Conservation (phyloP, 64 coral and sea anemone genomes). For the Montipora foliosa region DNA sequence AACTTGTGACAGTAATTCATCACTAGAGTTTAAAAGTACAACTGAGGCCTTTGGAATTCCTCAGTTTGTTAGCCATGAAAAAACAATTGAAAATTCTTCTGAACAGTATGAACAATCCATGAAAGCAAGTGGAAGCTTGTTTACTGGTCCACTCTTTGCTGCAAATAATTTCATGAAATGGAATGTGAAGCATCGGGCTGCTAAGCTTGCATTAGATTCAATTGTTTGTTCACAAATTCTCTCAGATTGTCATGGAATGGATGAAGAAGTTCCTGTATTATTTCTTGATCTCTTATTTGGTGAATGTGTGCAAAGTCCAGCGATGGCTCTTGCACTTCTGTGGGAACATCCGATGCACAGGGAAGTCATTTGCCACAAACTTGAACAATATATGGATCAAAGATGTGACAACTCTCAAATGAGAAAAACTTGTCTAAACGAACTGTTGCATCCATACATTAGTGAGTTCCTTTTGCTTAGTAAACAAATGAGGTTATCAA, state of each 20-base stretch:
- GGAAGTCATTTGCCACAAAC: conserved; percentile 8
- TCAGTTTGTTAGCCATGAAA: neutral
- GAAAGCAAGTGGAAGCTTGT: neutral
- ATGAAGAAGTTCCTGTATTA: conserved; percentile 12
- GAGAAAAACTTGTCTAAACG: conserved; percentile 22
- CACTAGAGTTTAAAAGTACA: neutral
- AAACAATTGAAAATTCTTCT: neutral
- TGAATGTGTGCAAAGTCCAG: conserved; percentile 40
- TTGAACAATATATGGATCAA: conserved; percentile 33
- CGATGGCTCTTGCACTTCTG: conserved; percentile 37
- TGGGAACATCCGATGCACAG: conserved; percentile 59
- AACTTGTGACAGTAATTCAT: neutral
- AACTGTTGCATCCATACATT: conserved; percentile 28
- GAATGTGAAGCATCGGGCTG: conserved; percentile 37
- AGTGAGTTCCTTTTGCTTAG: conserved; percentile 11
- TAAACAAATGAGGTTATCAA: neutral
- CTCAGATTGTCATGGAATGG: neutral
- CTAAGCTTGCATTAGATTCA: conserved; percentile 63
- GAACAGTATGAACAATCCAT: neutral
- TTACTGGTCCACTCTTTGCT: conserved; percentile 24
- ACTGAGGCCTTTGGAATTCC: conserved; percentile 26
- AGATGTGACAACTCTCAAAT: neutral
- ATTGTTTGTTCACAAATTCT: conserved; percentile 26
- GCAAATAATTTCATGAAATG: conserved; percentile 44
- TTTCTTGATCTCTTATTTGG: conserved; percentile 42